phyloP scores from a whole-genome alignment of 1,140 invertebrate genomes.

The Tetraneura akinire region DNA sequence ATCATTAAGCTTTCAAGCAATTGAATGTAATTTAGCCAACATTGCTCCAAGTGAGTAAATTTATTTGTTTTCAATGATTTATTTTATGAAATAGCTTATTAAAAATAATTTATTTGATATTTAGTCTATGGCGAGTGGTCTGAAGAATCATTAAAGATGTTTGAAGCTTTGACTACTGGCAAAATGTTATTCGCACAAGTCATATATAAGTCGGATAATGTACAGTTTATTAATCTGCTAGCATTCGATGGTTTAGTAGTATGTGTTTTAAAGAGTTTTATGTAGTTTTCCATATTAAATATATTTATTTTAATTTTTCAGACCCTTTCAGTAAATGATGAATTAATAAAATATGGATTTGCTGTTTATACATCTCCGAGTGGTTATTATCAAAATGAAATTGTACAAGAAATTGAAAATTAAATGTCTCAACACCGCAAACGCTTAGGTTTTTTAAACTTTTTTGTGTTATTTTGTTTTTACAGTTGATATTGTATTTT shows the following conservation, averaged over 20 bases:
- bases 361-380: not conserved
- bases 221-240: conserved; percentile 43
- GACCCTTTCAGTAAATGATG: conserved; percentile 35
- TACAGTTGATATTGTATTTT: conserved; percentile 29
- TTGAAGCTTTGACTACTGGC: conserved; percentile 7
- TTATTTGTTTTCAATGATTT: not conserved
- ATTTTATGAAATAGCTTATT: no score
- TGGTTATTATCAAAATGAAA: conserved; percentile 1
- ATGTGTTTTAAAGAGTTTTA: not conserved
- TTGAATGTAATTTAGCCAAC: conserved; percentile 89
- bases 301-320: not conserved
- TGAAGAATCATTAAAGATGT: conserved; percentile 34
- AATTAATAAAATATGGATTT: conserved; percentile 30
- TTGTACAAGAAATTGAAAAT: not conserved
- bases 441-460: not conserved
- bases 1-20: conserved; percentile 91
- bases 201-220: conserved; percentile 34
- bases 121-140: conserved; percentile 26
- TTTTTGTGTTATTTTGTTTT: conserved; percentile 25
- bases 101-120: not conserved
- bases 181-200: conserved; percentile 45
- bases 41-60: conserved; percentile 66
- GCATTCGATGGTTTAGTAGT: conserved; percentile 29
- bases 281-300: not conserved
- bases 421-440: not conserved